Conservation (phyloP, 1,140 invertebrate species). For the Holcopasites calliopsidis region DNA sequence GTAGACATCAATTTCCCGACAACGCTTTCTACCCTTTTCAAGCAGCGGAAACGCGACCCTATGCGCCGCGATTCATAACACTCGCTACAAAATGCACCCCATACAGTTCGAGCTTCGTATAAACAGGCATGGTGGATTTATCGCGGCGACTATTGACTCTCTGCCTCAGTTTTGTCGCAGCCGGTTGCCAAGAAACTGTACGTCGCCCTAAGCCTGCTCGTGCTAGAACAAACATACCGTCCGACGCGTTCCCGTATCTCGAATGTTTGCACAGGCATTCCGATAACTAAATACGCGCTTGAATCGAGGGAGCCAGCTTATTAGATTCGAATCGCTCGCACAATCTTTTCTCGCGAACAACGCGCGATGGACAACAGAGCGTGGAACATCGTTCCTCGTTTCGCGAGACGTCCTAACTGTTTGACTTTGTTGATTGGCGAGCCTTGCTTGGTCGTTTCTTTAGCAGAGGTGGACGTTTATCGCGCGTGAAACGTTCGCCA, state of each 20-base stretch:
- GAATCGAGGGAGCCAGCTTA: too few species aligned
- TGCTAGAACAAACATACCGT: neutral
- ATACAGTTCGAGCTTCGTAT: neutral
- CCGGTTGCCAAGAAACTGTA: conserved; percentile 7
- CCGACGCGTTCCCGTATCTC: neutral
- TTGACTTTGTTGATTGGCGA: conserved; percentile 26
- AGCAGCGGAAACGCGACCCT: neutral
- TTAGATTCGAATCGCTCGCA: neutral
- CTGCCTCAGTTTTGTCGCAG: conserved; percentile 14
- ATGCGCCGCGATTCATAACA: neutral
- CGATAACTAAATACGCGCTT: neutral
- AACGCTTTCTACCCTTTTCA: neutral
- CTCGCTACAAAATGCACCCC: neutral
- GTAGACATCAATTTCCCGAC: neutral
- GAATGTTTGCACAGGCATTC: conserved; percentile 12
- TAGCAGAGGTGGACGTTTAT: neutral
- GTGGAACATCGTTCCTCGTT: conserved; percentile 16
- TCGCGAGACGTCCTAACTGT: neutral
- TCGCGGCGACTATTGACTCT: conserved; percentile 27
- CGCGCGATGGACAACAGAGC: neutral
- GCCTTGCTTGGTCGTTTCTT: neutral
- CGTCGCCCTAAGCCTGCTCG: neutral
- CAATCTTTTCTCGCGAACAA: too few species aligned
- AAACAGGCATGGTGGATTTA: conserved; percentile 15
- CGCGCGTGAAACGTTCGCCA: neutral